Evolutionary conservation across 2,113 vertebrate species (phyloP), one percentile per base, ranked within the genome.

Genomic region (Lasiurus borealis): DNA sequence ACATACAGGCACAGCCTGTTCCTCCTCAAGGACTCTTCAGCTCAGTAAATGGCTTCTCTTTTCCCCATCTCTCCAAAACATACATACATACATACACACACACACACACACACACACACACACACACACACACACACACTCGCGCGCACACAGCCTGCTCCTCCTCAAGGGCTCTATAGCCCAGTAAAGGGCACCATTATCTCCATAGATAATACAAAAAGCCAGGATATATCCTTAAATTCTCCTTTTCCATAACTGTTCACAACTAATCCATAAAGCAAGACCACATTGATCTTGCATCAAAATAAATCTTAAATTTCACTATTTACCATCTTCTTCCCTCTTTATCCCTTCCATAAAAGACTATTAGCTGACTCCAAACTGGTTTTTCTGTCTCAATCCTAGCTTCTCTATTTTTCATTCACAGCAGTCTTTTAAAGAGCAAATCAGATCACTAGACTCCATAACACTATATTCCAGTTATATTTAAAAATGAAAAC

Each of bases 401-500:
- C 64, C 72, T 66, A 84, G 54, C 48, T 72, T 19, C 46, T 84
- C 31, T 57, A 13, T 52, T 80, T 80, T 62, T n/a, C n/a, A n/a
- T 82, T 52, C 6, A n/a, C 19, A 34, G 40, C 16, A 72, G 82
- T 40, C 29, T 85, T 75, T 44, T 31, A 76, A 91, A 88, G 59
- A 4, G 31, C 21, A 82, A 64, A 86, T 50, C 15, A 92, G 23
- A 82, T 31, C 50, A 29, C 59, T 46, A 76, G 34, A 40, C 44
- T 85, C 31, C 52, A 44, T n/a, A 40, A 27, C 27, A 71, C 1
- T 34, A 80, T 71, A 50, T 75, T 87, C 31, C 34, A 78, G 52
- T 29, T 78, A 21, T 75, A 87, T 19, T 84, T 72, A 48, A 87
- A 89, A 73, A 68, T 73, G 52, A 94, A 91, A 94, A 69, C 62